Conservation (phyloP, 2,888 invertebrate species). For the Caenorhabditis sp. region DNA sequence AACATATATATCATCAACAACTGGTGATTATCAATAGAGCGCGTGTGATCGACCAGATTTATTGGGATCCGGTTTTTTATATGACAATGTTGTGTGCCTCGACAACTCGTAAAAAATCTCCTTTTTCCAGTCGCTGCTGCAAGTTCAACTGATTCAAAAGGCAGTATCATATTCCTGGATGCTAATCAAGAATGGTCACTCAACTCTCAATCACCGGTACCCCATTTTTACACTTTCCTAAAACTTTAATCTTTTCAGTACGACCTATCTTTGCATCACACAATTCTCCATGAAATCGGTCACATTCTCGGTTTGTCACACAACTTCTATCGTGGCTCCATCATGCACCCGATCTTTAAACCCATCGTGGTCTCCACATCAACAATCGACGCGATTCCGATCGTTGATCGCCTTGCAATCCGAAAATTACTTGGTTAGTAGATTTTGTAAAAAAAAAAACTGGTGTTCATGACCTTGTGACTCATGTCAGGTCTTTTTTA, state of each 20-base stretch:
- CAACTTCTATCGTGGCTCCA: constrained; percentile 55
- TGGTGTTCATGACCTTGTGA: background rate
- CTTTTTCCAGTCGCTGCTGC: constrained; percentile 28
- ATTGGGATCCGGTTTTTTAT: too few relatives aligned
- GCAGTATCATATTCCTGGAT: constrained; percentile 45
- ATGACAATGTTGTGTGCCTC: too few relatives aligned
- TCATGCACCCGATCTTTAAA: constrained; percentile 65
- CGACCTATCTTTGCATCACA: constrained; percentile 45
- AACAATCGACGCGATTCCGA: constrained; percentile 43
- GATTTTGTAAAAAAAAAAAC: background rate
- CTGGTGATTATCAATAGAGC: too few relatives aligned
- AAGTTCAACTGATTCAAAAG: constrained; percentile 28
- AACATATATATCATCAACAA: too few relatives aligned
- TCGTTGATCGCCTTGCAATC: constrained; percentile 47
- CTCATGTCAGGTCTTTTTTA: background rate
- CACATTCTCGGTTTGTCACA: constrained; percentile 64
- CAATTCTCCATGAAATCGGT: constrained; percentile 64
- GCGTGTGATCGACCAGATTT: too few relatives aligned
- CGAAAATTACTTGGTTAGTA: constrained; percentile 58
- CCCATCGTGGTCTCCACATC: constrained; percentile 45
- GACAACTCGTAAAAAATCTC: background rate
- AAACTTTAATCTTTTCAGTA: constrained; percentile 9
- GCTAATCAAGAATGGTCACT: constrained; percentile 47
- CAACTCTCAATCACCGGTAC: constrained; percentile 23
- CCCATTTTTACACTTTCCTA: background rate